Conservation (phyloP, 2,797 vertebrate genomes). For the Pipistrellus nathusii region DNA sequence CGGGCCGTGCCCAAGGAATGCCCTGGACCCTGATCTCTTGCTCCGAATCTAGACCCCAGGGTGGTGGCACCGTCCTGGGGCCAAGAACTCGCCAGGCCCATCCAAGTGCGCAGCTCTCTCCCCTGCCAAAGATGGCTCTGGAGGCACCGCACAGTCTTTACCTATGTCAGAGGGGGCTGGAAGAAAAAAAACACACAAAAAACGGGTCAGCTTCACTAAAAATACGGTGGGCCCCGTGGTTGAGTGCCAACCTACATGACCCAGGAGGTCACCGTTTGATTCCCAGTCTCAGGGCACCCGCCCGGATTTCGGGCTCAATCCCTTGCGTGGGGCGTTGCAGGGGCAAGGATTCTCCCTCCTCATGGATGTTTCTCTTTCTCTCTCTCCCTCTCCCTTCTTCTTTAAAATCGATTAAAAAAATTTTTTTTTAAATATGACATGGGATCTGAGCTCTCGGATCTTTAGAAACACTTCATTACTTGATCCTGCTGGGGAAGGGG, state of each 20-base stretch:
- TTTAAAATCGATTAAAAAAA: too few species aligned
- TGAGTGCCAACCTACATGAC: too few species aligned
- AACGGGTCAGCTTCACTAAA: conserved; percentile 35
- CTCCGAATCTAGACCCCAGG: conserved; percentile 28
- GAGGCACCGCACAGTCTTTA: conserved; percentile 27
- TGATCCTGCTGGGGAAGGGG: not conserved
- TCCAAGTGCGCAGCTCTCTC: not conserved
- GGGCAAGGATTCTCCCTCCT: too few species aligned
- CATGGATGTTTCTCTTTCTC: too few species aligned
- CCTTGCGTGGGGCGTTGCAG: too few species aligned
- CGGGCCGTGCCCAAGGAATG: not conserved
- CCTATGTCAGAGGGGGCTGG: not conserved
- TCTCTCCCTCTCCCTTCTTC: too few species aligned
- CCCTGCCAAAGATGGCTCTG: not conserved
- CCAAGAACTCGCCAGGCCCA: conserved; percentile 32
- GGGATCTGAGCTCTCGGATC: conserved; percentile 15
- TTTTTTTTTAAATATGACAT: not conserved
- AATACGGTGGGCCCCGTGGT: not conserved
- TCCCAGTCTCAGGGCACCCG: too few species aligned
- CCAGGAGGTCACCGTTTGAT: too few species aligned
- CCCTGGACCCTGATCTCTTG: not conserved
- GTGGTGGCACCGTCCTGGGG: not conserved
- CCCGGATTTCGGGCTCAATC: too few species aligned
- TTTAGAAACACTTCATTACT: conserved; percentile 36
- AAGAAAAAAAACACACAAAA: not conserved